A percentile compares a stretch with the other conserved stretches of the same genome.
These are phyloP conservation scores for Craterocephalus amniculus DNA, from an alignment of 2,797 vertebrate species.

Conservation along the genomic window DNA sequence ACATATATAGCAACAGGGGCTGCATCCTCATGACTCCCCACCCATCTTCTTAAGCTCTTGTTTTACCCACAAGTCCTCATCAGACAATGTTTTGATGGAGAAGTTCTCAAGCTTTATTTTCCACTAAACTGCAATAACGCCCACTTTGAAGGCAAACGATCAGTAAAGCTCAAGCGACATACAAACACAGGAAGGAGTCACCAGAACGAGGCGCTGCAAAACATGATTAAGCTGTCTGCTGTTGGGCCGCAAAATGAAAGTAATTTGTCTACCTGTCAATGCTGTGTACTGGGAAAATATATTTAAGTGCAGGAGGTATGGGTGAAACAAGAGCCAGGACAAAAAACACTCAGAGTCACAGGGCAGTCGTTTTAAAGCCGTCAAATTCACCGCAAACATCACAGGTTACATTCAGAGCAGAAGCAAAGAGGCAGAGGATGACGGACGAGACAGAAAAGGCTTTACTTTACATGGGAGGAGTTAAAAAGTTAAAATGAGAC, in stretches of 20 bases:
- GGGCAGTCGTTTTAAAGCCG: conserved; percentile 53
- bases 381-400: conserved; percentile 66
- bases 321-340: conserved; percentile 73
- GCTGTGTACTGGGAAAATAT: conserved; percentile 8
- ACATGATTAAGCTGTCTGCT: conserved; percentile 53
- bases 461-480: conserved; percentile 57
- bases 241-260: conserved; percentile 64
- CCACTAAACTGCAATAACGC: conserved; percentile 6
- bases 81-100: conserved; percentile 21
- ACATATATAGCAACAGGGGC: conserved; percentile 36
- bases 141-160: conserved; percentile 32
- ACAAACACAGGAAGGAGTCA: conserved; percentile 32
- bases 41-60: conserved; percentile 51
- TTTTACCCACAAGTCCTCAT: conserved; percentile 71
- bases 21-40: conserved; percentile 67
- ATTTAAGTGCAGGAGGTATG: conserved; percentile 34
- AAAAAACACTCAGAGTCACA: conserved; percentile 55
- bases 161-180: conserved; percentile 35
- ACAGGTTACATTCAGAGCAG: conserved; percentile 65
- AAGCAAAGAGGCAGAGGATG: conserved; percentile 69
- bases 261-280: conserved; percentile 59
- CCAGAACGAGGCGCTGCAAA: conserved; percentile 33
- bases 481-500: conserved; percentile 49
- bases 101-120: conserved; percentile 13
- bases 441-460: conserved; percentile 40